These are phyloP conservation scores for Anthoscopus minutus DNA, from an alignment of 2,113 vertebrate species.

Conservation along the genomic window DNA sequence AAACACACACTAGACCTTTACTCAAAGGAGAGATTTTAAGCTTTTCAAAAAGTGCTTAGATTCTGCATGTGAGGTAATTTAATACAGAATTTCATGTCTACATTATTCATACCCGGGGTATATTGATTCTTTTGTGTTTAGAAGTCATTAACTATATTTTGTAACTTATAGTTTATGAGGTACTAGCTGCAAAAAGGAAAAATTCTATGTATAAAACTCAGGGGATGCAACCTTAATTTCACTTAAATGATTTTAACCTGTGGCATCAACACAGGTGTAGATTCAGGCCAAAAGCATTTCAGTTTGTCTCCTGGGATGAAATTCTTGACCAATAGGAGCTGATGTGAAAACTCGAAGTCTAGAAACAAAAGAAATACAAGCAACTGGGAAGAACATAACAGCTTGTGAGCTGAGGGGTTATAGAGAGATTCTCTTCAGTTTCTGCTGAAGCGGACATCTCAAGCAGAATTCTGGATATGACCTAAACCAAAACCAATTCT, in stretches of 20 bases:
- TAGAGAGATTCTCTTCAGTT: not conserved
- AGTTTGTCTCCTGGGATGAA: not conserved
- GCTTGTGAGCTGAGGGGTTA: not conserved
- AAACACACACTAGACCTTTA: fast-evolving
- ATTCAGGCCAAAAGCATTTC: not conserved
- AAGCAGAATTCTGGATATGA: not conserved
- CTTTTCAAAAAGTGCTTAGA: not conserved
- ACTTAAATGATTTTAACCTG: not conserved
- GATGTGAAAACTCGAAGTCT: not conserved
- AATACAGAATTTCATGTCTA: not conserved
- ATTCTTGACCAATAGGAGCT: not conserved
- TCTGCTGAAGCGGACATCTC: not conserved
- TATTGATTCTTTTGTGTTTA: not conserved
- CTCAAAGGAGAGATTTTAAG: not conserved
- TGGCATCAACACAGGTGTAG: not conserved
- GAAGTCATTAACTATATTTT: not conserved
- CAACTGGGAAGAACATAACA: not conserved
- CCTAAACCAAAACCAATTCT: not conserved
- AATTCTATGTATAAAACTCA: not conserved
- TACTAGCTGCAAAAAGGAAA: not conserved
- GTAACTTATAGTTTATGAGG: not conserved
- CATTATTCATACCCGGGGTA: not conserved
- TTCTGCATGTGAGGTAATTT: not conserved
- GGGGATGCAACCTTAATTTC: not conserved
- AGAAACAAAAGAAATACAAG: not conserved